Evolutionary conservation across 1,140 invertebrate species (phyloP), one percentile per base, ranked within the genome.

Genomic region (Camponotus pennsylvanicus): DNA sequence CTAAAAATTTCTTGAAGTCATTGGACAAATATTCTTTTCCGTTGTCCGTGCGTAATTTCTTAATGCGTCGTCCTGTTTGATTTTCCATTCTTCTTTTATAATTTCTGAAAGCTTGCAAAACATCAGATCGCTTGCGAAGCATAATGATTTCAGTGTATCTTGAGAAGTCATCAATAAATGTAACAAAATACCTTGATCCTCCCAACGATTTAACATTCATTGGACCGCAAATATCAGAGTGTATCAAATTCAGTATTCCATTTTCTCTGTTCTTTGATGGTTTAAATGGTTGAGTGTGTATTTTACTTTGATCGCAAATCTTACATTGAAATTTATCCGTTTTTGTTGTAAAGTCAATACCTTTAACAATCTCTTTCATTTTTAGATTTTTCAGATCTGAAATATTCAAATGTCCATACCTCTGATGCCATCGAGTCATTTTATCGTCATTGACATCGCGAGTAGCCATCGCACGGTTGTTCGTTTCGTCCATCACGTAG

Each of bases 101-200:
- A 9, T 42, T 3, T 0, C 52, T 73, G 9, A 83, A 83, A 1
- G 40, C 69, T n/a, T 32, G 13, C 1, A 83, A 5, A 15, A 83
- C 57, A 9, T 83, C 63, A 87, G 13, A 87, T 64, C 32, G 5
- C 2, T 88, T 55, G 40, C 91, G 91, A 21, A 94, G 69, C 42
- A 80, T 67, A 3, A n/a, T 27, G 5, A 64, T 27, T 42, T 79
- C 73, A 6, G 64, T 64, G 7, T 64, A 83, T 21, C 67, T 71
- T 7, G 69, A 34, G 0, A 11, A 3, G 3, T 83, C 69, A 27
- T 83, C 80, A 4, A 83, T 83, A 4, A 83, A 83, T 0, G 69
- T 83, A 27, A 61, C 69, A 3, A 84, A 75, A 52, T 76, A 87
- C 52, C 3, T 83, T 2, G 70, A 71, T 55, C 71, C 71, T 8